Evolutionary conservation across 2,888 invertebrate species (phyloP).

Genomic region (Schizotus pectinicornis): DNA sequence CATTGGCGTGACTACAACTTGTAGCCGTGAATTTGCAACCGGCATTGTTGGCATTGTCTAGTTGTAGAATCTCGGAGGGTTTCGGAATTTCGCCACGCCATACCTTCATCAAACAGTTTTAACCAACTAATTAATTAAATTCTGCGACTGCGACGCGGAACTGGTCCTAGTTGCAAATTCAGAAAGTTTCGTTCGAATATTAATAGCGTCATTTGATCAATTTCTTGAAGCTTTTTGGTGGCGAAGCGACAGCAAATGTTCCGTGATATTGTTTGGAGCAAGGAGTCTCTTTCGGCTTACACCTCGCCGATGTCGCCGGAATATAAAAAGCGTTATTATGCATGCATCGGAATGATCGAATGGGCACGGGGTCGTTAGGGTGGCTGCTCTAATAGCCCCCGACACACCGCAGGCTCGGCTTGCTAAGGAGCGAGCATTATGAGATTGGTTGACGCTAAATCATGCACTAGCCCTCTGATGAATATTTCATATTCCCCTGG

Average conservation of each 20-base stretch:
- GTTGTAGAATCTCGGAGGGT: no score
- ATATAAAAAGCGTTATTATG: conserved; percentile 18
- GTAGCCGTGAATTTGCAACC: conserved; percentile 18
- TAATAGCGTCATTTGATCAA: no score
- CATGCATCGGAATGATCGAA: conserved; percentile 10
- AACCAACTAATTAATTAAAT: no score
- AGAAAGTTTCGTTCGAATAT: no score
- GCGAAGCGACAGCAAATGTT: no score
- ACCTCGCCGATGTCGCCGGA: conserved; percentile 9
- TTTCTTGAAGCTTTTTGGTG: no score
- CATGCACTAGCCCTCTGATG: conserved; percentile 39
- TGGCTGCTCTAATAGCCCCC: conserved; percentile 21
- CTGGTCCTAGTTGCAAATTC: no score
- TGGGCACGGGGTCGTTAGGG: conserved; percentile 19
- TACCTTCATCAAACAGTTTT: no score
- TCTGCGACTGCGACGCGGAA: no score
- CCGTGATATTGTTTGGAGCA: no score
- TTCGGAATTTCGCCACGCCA: no score
- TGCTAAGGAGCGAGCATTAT: conserved; percentile 34
- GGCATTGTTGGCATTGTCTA: no score
- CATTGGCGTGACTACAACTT: conserved; percentile 32
- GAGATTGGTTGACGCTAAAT: conserved; percentile 39
- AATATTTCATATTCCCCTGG: conserved; percentile 38
- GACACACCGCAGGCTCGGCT: conserved; percentile 20
- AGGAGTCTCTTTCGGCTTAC: background rate